Conservation (phyloP, 2,888 invertebrate species). For the Crocallis elinguaria region DNA sequence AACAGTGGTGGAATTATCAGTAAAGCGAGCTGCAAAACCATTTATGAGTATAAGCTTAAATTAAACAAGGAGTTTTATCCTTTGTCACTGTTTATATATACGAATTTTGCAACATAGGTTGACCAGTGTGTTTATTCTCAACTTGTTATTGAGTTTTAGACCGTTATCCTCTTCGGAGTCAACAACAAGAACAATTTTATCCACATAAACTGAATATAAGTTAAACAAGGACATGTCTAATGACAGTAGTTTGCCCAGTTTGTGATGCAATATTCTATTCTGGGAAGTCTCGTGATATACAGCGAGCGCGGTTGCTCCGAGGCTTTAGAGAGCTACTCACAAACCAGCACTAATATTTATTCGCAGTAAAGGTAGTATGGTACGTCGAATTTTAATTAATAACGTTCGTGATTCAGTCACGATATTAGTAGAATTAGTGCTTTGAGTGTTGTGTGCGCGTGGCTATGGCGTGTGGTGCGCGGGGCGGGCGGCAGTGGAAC, state of each 20-base stretch:
- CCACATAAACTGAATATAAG: slow-evolving; percentile 33
- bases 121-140: slow-evolving; percentile 13
- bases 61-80: too few species aligned
- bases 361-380: slow-evolving; percentile 12
- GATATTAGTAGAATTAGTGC: slow-evolving; percentile 33
- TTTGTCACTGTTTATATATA: too few species aligned
- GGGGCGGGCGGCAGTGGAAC: slow-evolving; percentile 65
- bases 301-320: slow-evolving; percentile 1
- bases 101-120: slow-evolving; percentile 2
- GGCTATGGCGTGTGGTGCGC: slow-evolving; percentile 47
- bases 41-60: too few species aligned
- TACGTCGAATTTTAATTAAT: slow-evolving; percentile 30
- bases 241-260: slow-evolving; percentile 35
- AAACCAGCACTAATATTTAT: slow-evolving; percentile 12
- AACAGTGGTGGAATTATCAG: too few species aligned
- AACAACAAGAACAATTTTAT: slow-evolving; percentile 36
- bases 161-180: slow-evolving; percentile 26
- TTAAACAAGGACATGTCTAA: slow-evolving; percentile 36
- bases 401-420: slow-evolving; percentile 25
- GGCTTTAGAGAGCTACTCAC: slow-evolving; percentile 10
- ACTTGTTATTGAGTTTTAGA: slow-evolving; percentile 24
- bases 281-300: slow-evolving; percentile 14
- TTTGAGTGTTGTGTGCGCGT: slow-evolving; percentile 49
- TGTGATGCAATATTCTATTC: slow-evolving; percentile 26
- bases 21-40: too few species aligned